Conservation (phyloP, 2,113 vertebrate species). For the Psittacus erithacus region DNA sequence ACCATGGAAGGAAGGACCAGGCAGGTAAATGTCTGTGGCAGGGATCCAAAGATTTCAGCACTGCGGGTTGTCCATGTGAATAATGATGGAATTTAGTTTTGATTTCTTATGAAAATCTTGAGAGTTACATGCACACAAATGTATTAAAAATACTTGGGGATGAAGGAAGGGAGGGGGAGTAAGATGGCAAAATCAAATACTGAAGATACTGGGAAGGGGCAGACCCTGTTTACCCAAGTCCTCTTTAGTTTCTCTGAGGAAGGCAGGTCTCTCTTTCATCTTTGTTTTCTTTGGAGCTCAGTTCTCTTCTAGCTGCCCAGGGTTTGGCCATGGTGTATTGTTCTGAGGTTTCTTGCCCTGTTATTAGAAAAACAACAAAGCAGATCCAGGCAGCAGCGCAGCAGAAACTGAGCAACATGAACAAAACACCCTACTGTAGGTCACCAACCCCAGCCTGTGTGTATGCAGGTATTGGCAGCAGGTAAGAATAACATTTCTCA, state of each 20-base stretch:
- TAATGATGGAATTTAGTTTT: background rate
- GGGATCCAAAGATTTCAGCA: background rate
- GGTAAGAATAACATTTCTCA: background rate
- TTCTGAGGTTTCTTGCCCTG: background rate
- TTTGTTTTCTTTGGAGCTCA: background rate
- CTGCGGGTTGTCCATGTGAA: background rate
- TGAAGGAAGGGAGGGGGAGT: background rate
- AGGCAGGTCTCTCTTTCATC: background rate
- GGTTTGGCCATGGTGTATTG: background rate
- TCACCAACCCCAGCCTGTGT: background rate
- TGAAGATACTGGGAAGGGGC: background rate
- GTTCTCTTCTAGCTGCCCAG: background rate
- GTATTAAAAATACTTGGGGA: background rate
- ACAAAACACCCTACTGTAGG: background rate
- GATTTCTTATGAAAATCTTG: background rate
- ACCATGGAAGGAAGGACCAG: background rate
- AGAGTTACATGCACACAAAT: background rate
- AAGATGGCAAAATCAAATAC: background rate
- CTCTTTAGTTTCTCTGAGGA: background rate
- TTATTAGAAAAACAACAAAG: background rate
- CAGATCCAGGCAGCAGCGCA: background rate
- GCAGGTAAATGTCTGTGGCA: background rate
- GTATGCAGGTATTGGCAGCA: background rate
- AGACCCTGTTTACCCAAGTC: background rate
- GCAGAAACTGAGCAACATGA: background rate